A percentile compares a stretch with the other conserved stretches of the same genome.
phyloP scores from a whole-genome alignment of 1,140 invertebrate genomes.

The Pararge aegeria region DNA sequence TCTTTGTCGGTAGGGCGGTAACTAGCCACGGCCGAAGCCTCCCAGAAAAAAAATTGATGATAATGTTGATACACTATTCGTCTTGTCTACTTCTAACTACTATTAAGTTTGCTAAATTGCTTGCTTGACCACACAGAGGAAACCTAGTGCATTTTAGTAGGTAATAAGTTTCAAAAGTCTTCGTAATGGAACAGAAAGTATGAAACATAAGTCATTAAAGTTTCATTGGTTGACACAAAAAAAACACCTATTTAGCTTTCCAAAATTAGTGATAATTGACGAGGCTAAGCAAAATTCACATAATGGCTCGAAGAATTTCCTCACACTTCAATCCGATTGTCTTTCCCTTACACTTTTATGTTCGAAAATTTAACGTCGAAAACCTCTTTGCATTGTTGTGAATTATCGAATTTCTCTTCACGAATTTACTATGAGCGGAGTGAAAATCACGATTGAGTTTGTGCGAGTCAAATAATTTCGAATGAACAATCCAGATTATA shows the following conservation, averaged over 20 bases:
- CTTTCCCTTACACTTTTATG: slow-evolving; percentile 35
- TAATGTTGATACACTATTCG: too few relatives aligned
- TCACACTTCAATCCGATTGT: slow-evolving; percentile 46
- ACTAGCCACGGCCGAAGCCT: too few relatives aligned
- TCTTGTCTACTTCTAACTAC: too few relatives aligned
- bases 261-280: slow-evolving; percentile 37
- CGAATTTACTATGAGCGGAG: slow-evolving; percentile 1
- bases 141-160: too few relatives aligned
- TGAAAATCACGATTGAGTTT: background rate
- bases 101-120: too few relatives aligned
- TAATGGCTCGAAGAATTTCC: slow-evolving; percentile 37
- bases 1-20: too few relatives aligned
- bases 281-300: slow-evolving; percentile 37
- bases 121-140: too few relatives aligned
- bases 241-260: background rate
- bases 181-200: background rate
- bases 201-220: background rate
- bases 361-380: slow-evolving; percentile 18
- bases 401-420: slow-evolving; percentile 10
- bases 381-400: slow-evolving; percentile 11
- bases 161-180: background rate
- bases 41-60: too few relatives aligned
- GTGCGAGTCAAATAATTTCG: background rate
- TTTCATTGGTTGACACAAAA: background rate
- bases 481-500: background rate